phyloP scores from a whole-genome alignment of 2,113 vertebrate genomes.

The Hippocampus comes region DNA sequence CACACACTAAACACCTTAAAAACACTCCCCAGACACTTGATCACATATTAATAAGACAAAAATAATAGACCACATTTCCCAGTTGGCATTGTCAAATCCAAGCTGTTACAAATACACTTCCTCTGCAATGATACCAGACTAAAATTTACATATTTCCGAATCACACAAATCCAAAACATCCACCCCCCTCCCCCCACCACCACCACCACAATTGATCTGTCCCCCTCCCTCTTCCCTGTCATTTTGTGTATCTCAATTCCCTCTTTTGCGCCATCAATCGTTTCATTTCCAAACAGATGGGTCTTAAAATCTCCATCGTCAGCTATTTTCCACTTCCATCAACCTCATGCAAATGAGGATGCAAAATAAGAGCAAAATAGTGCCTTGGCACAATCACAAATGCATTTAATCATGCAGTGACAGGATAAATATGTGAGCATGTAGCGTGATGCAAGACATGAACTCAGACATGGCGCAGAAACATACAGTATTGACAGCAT shows the following conservation, averaged over 20 bases:
- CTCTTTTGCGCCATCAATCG: constrained; percentile 52
- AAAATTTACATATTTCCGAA: constrained; percentile 50
- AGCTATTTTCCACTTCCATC: constrained; percentile 55
- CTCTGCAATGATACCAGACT: constrained; percentile 40
- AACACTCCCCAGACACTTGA: neutral
- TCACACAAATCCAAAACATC: constrained; percentile 37
- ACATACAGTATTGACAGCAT: constrained; percentile 1
- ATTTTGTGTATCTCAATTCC: constrained; percentile 45
- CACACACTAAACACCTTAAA: neutral
- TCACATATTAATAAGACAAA: neutral
- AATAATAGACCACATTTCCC: constrained; percentile 19
- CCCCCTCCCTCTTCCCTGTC: constrained; percentile 38
- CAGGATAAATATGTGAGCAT: constrained; percentile 28
- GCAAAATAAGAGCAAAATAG: constrained; percentile 36
- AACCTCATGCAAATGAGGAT: constrained; percentile 60
- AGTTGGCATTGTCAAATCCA: constrained; percentile 33
- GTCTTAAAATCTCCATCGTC: constrained; percentile 60
- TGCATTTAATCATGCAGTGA: constrained; percentile 42
- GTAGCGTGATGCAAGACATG: constrained; percentile 18
- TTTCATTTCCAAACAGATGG: constrained; percentile 61
- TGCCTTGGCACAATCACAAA: constrained; percentile 18
- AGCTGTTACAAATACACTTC: constrained; percentile 40
- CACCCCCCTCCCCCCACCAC: constrained; percentile 5
- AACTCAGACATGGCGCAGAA: constrained; percentile 10
- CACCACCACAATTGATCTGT: constrained; percentile 25